phyloP scores from a whole-genome alignment of 1,140 invertebrate species.

The honey bee (Apis mellifera) region Amel_HAv3.1 CM009946.2:6840001-6840500 shows the following conservation, averaged over 20 bases:
- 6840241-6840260: neutral
- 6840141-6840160: too few relatives aligned
- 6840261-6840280: slow-evolving; percentile 10
- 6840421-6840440: neutral
- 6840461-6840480: neutral
- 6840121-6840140: too few relatives aligned
- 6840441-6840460: neutral
- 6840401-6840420: too few relatives aligned
- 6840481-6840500: neutral
- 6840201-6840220: slow-evolving; percentile 25
- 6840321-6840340: too few relatives aligned
- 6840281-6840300: slow-evolving; percentile 3
- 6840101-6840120: too few relatives aligned
- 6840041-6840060: neutral
- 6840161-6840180: slow-evolving; percentile 1
- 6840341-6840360: too few relatives aligned
- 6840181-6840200: slow-evolving; percentile 1
- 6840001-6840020: neutral
- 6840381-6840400: too few relatives aligned
- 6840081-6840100: neutral
- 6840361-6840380: too few relatives aligned
- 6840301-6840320: neutral
- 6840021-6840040: neutral
- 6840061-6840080: neutral
- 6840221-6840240: neutral